These are phyloP conservation scores for Cynodonichthys magdalenae DNA, from an alignment of 2,797 vertebrate genomes.

Conservation along the genomic window DNA sequence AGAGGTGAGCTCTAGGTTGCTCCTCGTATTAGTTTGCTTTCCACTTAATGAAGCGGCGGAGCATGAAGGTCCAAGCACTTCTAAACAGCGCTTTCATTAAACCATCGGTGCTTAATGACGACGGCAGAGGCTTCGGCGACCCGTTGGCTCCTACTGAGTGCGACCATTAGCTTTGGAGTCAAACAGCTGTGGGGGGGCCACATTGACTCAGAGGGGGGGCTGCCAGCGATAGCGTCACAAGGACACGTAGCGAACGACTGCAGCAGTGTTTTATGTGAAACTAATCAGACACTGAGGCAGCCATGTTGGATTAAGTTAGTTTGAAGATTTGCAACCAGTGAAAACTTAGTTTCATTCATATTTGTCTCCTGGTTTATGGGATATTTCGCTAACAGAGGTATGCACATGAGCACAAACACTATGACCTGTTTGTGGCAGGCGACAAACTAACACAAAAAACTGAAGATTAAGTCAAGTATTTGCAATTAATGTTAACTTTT, in stretches of 20 bases:
- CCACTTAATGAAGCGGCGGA: conserved; percentile 83
- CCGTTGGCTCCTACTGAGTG: conserved; percentile 74
- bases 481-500: too few species aligned
- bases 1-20: conserved; percentile 85
- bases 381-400: too few species aligned
- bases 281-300: background rate
- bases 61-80: conserved; percentile 86
- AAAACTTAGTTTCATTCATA: too few species aligned
- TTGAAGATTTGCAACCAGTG: too few species aligned
- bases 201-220: conserved; percentile 14
- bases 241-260: conserved; percentile 62
- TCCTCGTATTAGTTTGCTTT: conserved; percentile 83
- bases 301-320: too few species aligned
- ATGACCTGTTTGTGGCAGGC: too few species aligned
- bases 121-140: conserved; percentile 79
- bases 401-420: too few species aligned
- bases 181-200: conserved; percentile 62
- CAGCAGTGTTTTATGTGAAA: conserved; percentile 24
- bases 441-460: too few species aligned
- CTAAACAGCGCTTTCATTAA: conserved; percentile 84
- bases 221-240: conserved; percentile 71
- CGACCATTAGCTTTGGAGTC: conserved; percentile 71
- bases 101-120: conserved; percentile 83
- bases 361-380: too few species aligned
- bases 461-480: too few species aligned